Percentiles rank a stretch among this genome's conserved stretches.
phyloP scores from a whole-genome alignment of 1,140 invertebrate genomes.

The Drosophila quadrilineata region DNA sequence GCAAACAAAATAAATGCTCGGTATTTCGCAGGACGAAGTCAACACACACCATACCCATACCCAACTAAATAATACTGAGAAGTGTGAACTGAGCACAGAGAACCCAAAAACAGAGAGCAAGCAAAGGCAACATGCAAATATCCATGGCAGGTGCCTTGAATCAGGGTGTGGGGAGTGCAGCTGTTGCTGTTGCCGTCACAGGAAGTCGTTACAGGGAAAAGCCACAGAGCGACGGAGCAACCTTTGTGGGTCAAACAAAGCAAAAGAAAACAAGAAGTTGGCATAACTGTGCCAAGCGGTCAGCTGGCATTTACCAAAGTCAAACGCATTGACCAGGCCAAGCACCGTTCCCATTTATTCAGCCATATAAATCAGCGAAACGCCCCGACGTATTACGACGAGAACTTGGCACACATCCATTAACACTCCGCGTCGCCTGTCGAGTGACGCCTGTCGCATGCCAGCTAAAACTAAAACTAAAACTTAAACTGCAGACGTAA shows the following conservation, averaged over 20 bases:
- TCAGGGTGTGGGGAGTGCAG: slow-evolving; percentile 10
- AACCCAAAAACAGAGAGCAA: too few species aligned
- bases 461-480: too few species aligned
- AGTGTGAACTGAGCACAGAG: too few species aligned
- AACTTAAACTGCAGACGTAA: slow-evolving; percentile 51
- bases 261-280: slow-evolving; percentile 12
- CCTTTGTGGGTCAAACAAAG: slow-evolving; percentile 69
- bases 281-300: slow-evolving; percentile 48
- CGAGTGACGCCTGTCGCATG: slow-evolving; percentile 47
- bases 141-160: not conserved
- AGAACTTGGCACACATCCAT: slow-evolving; percentile 79
- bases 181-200: slow-evolving; percentile 25
- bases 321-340: slow-evolving; percentile 50
- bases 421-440: slow-evolving; percentile 59
- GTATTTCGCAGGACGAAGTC: not conserved
- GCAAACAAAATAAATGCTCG: slow-evolving; percentile 56
- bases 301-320: slow-evolving; percentile 42
- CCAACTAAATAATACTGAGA: slow-evolving; percentile 13
- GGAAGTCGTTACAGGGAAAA: slow-evolving; percentile 66
- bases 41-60: slow-evolving; percentile 48
- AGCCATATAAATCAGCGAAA: slow-evolving; percentile 64
- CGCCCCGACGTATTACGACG: slow-evolving; percentile 14
- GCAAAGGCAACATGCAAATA: too few species aligned
- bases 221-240: slow-evolving; percentile 41
- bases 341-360: slow-evolving; percentile 36